These are phyloP conservation scores for Creontiades dilutus DNA, from an alignment of 2,888 invertebrate genomes.

Conservation along the genomic window DNA sequence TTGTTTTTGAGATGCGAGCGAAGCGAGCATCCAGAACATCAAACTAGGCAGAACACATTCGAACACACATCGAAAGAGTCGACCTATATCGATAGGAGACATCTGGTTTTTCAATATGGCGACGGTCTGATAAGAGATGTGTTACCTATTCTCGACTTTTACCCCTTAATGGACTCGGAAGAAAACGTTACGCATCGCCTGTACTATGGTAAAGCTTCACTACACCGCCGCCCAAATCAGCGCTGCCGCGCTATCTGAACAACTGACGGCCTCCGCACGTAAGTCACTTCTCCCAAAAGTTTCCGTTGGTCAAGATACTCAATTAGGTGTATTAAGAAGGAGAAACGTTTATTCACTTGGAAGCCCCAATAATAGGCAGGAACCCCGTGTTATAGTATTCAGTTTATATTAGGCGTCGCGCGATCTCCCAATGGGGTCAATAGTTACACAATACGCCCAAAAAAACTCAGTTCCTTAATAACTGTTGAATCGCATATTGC, in stretches of 20 bases:
- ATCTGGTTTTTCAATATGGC: too few species aligned
- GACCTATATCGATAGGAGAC: too few species aligned
- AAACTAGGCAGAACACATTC: too few species aligned
- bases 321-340: slow-evolving; percentile 1
- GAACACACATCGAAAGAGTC: too few species aligned
- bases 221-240: too few species aligned
- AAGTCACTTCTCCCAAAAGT: not conserved
- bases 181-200: too few species aligned
- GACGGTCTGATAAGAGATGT: too few species aligned
- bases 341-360: slow-evolving; percentile 19
- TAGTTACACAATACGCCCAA: slow-evolving; percentile 15
- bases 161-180: too few species aligned
- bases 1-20: too few species aligned
- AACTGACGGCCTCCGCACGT: not conserved
- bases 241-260: not conserved
- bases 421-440: slow-evolving; percentile 20
- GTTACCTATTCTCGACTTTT: too few species aligned
- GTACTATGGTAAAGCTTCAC: too few species aligned
- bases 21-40: too few species aligned
- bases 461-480: not conserved
- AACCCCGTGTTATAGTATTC: slow-evolving; percentile 3
- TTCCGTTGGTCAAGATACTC: not conserved
- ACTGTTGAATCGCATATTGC: not conserved
- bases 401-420: not conserved
- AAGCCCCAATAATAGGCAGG: not conserved